Evolutionary conservation across 2,113 vertebrate genomes (phyloP).

Genomic region (Ceratotherium simum): DNA sequence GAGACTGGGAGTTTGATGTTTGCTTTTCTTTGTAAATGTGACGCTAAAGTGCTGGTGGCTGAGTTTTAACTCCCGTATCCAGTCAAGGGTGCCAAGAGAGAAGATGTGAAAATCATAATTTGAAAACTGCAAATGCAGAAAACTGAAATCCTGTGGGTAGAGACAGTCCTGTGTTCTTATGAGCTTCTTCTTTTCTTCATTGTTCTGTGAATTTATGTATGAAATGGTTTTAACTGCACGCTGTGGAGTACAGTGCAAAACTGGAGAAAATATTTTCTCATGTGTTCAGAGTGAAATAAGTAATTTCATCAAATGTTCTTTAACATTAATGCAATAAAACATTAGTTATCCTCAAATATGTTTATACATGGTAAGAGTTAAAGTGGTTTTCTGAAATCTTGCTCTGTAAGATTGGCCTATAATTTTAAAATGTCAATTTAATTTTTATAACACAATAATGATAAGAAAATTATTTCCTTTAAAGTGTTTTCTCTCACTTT

Average conservation of each 20-base stretch:
- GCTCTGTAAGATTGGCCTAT: background rate
- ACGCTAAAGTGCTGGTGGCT: background rate
- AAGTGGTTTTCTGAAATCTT: background rate
- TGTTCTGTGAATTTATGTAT: background rate
- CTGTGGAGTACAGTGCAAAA: background rate
- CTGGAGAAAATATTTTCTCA: background rate
- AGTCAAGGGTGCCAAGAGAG: background rate
- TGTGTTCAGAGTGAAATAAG: background rate
- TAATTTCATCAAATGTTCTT: background rate
- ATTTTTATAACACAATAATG: background rate
- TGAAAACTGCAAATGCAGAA: background rate
- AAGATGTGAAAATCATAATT: conserved; percentile 16
- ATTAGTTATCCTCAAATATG: background rate
- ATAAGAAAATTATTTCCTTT: background rate
- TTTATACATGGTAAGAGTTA: background rate
- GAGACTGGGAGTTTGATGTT: background rate
- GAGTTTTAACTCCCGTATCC: background rate
- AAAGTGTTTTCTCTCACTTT: background rate
- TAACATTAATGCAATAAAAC: background rate
- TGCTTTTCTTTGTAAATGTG: conserved; percentile 56
- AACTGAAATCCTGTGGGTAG: background rate
- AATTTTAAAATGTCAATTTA: background rate
- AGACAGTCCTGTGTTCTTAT: background rate
- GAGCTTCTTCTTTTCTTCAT: background rate
- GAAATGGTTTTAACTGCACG: background rate